Base-by-base conservation (phyloP, 2,888 invertebrate species). In the Anthrax anthrax region DNA sequence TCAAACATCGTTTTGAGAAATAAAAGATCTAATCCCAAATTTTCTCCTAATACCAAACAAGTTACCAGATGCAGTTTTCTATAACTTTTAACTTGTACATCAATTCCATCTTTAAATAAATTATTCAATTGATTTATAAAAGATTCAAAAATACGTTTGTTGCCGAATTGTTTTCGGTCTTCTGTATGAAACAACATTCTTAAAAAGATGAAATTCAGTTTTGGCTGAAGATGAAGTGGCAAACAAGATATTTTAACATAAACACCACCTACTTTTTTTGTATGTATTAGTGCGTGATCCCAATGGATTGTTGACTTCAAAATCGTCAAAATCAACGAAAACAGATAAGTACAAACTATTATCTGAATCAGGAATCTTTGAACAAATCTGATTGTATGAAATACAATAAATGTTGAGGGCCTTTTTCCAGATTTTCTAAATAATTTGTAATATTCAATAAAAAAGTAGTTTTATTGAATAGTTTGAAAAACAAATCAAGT, bases 151-250 rank as follows among this genome's bases (percentile, higher is more conserved):
- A 38, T 38, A 17, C 38, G 18, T 27, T 41, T 42, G 42, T 37
- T 46, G 19, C 38, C 46, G 16, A 46, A 46, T 4, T 14, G 18
- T 42, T 46, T 46, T 46, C 38, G 38, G 17, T 44, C 44, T 18
- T 38, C 41, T 6, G 29, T 16, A 41, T 41, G 29, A 29, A 43
- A 43, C 6, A 43, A 18, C 37, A 43, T 36, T 16, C 12, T 34
- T 32, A 42, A 13, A 4, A 42, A 34, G 9, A 42, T 43, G 14
- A n/a, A 16, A 43, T 12, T 17, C 17, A 38, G 4, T 38, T 43
- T 43, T 27, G 23, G 38, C 16, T 37, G 38, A 12, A 43, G 9
- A 17, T 37, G 16, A n/a, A 23, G n/a, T n/a, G 43, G 43, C n/a
- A 43, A n/a, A 23, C 37, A 23, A 8, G 29, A 17, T 14, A 43